Conservation (phyloP, 2,113 vertebrate genomes). For the Nycticebus coucang region DNA sequence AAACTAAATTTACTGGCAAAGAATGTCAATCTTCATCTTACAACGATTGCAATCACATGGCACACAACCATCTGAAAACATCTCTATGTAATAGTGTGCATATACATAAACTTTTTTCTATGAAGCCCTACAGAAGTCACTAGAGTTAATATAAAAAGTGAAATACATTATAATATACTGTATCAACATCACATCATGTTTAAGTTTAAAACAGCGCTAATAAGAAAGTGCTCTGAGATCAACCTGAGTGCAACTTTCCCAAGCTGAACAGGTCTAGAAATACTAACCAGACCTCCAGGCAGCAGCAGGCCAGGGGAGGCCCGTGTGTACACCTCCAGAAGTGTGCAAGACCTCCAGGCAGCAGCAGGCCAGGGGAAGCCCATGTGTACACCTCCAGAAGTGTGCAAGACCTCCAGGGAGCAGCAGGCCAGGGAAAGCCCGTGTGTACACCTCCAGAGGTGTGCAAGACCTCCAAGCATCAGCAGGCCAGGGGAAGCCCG, state of each 20-base stretch:
- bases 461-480: background rate
- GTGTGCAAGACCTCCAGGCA: background rate
- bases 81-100: background rate
- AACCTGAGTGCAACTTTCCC: background rate
- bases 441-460: too few relatives aligned
- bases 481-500: background rate
- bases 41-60: background rate
- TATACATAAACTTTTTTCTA: background rate
- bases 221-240: background rate
- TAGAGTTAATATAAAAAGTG: background rate
- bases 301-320: background rate
- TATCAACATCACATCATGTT: background rate
- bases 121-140: background rate
- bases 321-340: too few relatives aligned
- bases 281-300: background rate
- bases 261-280: background rate
- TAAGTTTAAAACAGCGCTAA: background rate
- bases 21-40: background rate
- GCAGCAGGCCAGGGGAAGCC: background rate
- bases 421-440: too few relatives aligned
- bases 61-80: background rate
- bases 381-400: background rate
- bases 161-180: background rate
- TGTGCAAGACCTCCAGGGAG: background rate
- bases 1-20: background rate